phyloP scores from a whole-genome alignment of 2,888 invertebrate genomes.

The Panorpa germanica region DNA sequence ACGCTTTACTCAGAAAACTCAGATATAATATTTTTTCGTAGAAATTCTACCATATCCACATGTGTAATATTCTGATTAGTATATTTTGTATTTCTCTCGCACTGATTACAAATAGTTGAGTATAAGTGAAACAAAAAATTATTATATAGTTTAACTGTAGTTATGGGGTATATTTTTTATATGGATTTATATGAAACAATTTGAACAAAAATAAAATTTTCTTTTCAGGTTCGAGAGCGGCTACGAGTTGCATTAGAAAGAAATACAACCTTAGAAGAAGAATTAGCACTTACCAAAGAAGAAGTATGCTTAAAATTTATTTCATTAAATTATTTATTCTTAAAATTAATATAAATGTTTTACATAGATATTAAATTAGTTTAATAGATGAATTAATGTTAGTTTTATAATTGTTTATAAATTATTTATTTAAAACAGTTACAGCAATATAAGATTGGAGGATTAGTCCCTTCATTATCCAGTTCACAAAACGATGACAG shows the following conservation, averaged over 20 bases:
- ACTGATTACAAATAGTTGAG: too few relatives aligned
- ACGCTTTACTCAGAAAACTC: too few relatives aligned
- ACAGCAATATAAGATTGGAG: conserved; percentile 64
- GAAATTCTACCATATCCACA: too few relatives aligned
- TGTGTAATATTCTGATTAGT: too few relatives aligned
- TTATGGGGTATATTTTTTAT: too few relatives aligned
- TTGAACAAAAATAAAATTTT: conserved; percentile 8
- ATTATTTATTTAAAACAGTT: conserved; percentile 31
- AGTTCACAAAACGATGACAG: conserved; percentile 36
- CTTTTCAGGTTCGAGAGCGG: conserved; percentile 78
- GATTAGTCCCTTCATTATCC: conserved; percentile 30
- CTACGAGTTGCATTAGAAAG: conserved; percentile 90
- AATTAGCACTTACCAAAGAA: conserved; percentile 87
- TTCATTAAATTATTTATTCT: conserved; percentile 3
- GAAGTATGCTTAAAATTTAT: conserved; percentile 41
- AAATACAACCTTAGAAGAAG: conserved; percentile 90
- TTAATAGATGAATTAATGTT: neutral
- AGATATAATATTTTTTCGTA: too few relatives aligned
- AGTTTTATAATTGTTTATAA: conserved; percentile 4
- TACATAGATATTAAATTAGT: neutral
- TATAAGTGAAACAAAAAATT: too few relatives aligned
- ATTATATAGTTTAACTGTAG: too few relatives aligned
- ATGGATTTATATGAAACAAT: too few relatives aligned
- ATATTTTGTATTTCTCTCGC: too few relatives aligned
- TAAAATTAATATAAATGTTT: neutral